A percentile compares a stretch with the other conserved stretches of the same genome.
Evolutionary conservation across 2,113 vertebrate species (phyloP).

Genomic region (Dinomys branickii): DNA sequence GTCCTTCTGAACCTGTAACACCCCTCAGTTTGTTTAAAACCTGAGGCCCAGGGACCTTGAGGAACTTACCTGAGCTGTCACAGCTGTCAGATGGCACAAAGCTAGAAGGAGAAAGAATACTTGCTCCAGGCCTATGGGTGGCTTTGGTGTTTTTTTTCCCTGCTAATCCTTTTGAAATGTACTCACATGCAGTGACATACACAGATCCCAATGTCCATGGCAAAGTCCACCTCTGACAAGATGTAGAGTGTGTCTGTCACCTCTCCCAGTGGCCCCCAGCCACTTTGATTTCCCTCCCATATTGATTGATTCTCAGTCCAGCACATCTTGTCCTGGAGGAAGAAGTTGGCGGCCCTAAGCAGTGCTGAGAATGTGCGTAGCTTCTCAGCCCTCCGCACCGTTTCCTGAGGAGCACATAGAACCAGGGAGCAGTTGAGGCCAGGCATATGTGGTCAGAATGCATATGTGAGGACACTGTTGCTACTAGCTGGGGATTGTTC

Average conservation of each 20-base stretch:
- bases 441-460: background rate
- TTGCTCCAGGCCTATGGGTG: fast-evolving
- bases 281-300: background rate
- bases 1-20: background rate
- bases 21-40: too few species aligned
- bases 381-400: background rate
- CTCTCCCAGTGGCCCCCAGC: background rate
- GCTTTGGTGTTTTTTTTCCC: background rate
- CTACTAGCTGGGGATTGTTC: fast-evolving
- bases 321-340: background rate
- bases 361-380: background rate
- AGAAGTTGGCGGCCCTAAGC: background rate
- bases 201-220: too few species aligned
- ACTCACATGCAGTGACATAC: fast-evolving
- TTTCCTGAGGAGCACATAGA: background rate
- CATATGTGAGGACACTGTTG: background rate
- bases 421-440: background rate
- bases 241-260: fast-evolving
- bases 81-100: background rate
- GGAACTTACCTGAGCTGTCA: background rate
- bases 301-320: background rate
- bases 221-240: background rate
- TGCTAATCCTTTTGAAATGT: background rate
- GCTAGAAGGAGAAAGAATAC: fast-evolving
- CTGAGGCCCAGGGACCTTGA: background rate